These are phyloP conservation scores for Drosophila parvula DNA, from an alignment of 1,140 invertebrate species.

Conservation along the genomic window DNA sequence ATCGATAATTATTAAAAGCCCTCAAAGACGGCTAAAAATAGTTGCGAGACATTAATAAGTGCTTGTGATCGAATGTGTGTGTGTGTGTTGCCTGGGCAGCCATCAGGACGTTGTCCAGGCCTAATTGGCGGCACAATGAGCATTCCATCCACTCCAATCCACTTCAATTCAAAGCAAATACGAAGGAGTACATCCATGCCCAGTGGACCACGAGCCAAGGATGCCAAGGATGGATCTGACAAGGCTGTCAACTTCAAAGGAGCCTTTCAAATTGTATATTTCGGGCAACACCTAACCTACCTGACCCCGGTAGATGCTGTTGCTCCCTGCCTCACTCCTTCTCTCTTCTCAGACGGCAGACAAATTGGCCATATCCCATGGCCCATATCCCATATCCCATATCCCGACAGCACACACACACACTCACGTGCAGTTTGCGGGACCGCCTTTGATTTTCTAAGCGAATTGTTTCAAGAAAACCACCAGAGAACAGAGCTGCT, in stretches of 20 bases:
- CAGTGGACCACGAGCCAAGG: constrained; percentile 35
- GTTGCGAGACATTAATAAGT: not conserved
- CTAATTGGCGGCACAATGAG: constrained; percentile 53
- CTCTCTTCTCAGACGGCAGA: constrained; percentile 52
- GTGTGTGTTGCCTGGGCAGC: constrained; percentile 8
- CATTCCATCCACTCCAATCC: constrained; percentile 38
- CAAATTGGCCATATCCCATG: constrained; percentile 72
- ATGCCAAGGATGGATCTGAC: constrained; percentile 10
- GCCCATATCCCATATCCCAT: constrained; percentile 13
- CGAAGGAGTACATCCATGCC: constrained; percentile 5
- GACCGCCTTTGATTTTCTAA: constrained; percentile 84
- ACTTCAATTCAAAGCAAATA: constrained; percentile 27
- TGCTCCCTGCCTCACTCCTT: not conserved
- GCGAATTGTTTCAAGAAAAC: constrained; percentile 83
- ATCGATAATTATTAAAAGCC: constrained; percentile 4
- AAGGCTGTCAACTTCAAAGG: constrained; percentile 72
- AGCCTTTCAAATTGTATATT: constrained; percentile 74
- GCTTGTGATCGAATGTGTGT: constrained; percentile 15
- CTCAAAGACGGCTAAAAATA: not conserved
- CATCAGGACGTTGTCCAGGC: constrained; percentile 32
- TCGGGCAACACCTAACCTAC: constrained; percentile 67
- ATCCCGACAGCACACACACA: constrained; percentile 10
- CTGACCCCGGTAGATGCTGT: constrained; percentile 4
- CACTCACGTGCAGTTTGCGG: constrained; percentile 37
- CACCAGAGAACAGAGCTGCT: constrained; percentile 65